Base-by-base conservation (phyloP, 1,140 invertebrate genomes). In the Calephelis virginiensis region DNA sequence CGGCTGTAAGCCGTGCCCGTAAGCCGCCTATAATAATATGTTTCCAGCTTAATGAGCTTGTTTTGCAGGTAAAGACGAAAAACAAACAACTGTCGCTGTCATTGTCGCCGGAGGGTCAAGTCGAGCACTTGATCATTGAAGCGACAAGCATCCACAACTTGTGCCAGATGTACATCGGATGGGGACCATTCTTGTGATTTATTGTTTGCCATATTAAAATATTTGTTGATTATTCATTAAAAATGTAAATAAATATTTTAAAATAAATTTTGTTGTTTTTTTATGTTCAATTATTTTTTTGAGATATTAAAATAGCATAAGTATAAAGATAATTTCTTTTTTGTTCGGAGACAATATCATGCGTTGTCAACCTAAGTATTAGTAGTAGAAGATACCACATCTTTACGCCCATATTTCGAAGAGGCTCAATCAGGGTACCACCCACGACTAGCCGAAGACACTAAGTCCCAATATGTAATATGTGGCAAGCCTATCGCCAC, bases 81-180 rank as follows among this genome's bases (percentile, higher is more conserved):
- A 92, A 91, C 56, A 92, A 92, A 68, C 90, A 92, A 38, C 83
- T 92, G 60, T 93, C 93, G 4, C 92, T 93, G 72, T 94, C 91
- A 46, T 85, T 92, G 62, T 99, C 98, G n/a, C 95, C 97, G 0
- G 97, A 99, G 90, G 98, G 98, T 8, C 98, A 99, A 92, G 96
- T 97, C 0, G 95, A 97, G 85, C 94, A 96, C 81, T 91, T 99
- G 4, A 98, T 99, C 60, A 93, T 95, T 40, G 97, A 99, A 92
- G 97, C 99, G 3, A 98, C 96, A 3, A 95, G 94, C 85, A 88
- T 97, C 63, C 94, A 96, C 71, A 98, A 98, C 90, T 92, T 99
- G 1, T 97, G 97, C 76, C 95, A 96, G 89, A 99, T 99, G 98
- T 99, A 98, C 82, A 94, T 97, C 69, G 98, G 98, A 9, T 99